Evolutionary conservation across 2,888 invertebrate genomes (phyloP).

Genomic region (Ophion slaviceki): DNA sequence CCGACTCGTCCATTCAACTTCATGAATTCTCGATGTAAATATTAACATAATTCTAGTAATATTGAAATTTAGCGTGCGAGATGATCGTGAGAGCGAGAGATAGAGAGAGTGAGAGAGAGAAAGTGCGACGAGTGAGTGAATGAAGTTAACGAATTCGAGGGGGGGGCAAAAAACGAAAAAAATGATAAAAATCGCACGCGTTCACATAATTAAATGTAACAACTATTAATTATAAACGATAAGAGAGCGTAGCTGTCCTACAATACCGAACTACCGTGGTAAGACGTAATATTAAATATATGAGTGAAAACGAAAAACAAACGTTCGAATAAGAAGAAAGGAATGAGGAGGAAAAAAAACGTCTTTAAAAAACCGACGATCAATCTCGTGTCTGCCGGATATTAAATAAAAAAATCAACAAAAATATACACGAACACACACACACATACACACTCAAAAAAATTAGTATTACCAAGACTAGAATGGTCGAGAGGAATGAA

Average conservation of each 20-base stretch:
- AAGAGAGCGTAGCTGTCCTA: constrained; percentile 82
- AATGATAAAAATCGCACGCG: constrained; percentile 57
- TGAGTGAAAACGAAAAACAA: constrained; percentile 50
- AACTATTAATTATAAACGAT: constrained; percentile 77
- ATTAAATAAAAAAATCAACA: constrained; percentile 45
- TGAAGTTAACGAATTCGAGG: constrained; percentile 22
- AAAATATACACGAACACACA: neutral
- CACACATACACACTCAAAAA: constrained; percentile 45
- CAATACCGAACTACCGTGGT: constrained; percentile 80
- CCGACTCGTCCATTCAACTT: constrained; percentile 76
- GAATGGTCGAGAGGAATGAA: constrained; percentile 36
- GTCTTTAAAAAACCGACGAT: constrained; percentile 44
- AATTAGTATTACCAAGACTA: constrained; percentile 67
- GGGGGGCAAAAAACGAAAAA: constrained; percentile 45
- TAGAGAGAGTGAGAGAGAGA: constrained; percentile 12
- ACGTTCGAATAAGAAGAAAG: constrained; percentile 53
- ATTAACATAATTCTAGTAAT: constrained; percentile 79
- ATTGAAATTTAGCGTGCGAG: constrained; percentile 67
- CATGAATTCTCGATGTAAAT: constrained; percentile 82
- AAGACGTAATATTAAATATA: constrained; percentile 76
- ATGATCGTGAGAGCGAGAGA: constrained; percentile 55
- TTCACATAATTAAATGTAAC: constrained; percentile 81
- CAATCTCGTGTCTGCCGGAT: constrained; percentile 65
- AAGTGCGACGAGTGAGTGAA: constrained; percentile 34
- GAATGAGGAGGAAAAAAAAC: constrained; percentile 53